These are phyloP conservation scores for Tribolium madens DNA, from an alignment of 1,140 invertebrate species.

Conservation along the genomic window DNA sequence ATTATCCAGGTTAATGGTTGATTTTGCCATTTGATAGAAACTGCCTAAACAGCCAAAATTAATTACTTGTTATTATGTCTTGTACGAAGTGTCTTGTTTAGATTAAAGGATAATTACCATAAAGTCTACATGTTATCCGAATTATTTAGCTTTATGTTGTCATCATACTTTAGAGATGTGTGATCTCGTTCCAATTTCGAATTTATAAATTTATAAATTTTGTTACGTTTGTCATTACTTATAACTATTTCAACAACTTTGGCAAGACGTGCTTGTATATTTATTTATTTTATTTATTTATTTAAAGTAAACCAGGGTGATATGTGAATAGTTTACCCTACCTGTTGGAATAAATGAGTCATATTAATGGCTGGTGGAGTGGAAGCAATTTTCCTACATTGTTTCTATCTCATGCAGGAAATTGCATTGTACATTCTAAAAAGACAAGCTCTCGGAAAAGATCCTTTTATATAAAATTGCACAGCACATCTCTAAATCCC, in stretches of 20 bases:
- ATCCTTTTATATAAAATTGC: not conserved
- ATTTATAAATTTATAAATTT: constrained; percentile 16
- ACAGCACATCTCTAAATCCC: not conserved
- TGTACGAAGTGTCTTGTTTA: not conserved
- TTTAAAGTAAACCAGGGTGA: too few relatives aligned
- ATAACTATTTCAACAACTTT: not conserved
- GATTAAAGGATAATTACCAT: constrained; percentile 2
- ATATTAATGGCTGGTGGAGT: not conserved
- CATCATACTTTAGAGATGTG: not conserved
- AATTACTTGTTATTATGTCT: constrained; percentile 17
- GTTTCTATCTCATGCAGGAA: not conserved
- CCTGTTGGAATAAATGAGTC: constrained; percentile 13
- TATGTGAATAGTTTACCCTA: too few relatives aligned
- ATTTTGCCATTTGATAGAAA: constrained; percentile 16
- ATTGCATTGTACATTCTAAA: not conserved
- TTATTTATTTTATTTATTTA: constrained; percentile 22
- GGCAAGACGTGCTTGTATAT: not conserved
- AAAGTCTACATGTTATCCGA: not conserved
- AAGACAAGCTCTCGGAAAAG: not conserved
- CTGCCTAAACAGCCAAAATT: not conserved
- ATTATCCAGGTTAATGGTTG: constrained; percentile 33
- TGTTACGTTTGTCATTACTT: not conserved
- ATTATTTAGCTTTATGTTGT: constrained; percentile 1
- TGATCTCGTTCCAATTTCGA: constrained; percentile 36
- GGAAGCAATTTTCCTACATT: not conserved